Base-by-base conservation (phyloP, 2,797 vertebrate species). In the Sus cebifrons region DNA sequence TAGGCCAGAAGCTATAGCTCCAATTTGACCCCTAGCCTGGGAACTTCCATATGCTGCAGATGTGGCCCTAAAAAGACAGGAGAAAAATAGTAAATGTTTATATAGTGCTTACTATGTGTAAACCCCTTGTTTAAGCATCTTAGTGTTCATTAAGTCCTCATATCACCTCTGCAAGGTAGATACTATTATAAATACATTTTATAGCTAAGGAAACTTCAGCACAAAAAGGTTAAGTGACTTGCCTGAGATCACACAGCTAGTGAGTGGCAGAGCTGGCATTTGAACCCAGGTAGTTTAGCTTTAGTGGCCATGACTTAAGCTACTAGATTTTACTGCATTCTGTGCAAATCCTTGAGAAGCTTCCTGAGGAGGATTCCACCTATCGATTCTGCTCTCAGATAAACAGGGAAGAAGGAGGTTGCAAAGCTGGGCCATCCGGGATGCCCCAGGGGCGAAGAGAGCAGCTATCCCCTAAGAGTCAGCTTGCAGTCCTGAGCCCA, bases 171-270 rank as follows among this genome's bases (percentile, higher is more conserved):
- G 6, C n/a, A 86, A 14, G 15, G 8, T n/a, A 71, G 58, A 11
- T 56, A 29, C 60, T 75, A 62, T 17, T 32, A 85, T 52, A 82
- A 82, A 86, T 70, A 68, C 32, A 91, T 49, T 92, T 82, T n/a
- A 71, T 12, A 84, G 71, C 44, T 62, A 78, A 81, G 23, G 82
- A 81, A 94, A 40, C 3, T 78, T 77, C n/a, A 79, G 27, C 75
- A 94, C 93, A 96, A 91, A 96, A 62, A 89, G 49, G 65, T 71
- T 91, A 49, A 29, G 10, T 77, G 40, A 23, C 49, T 91, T 91
- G 52, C 23, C 91, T 65, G 36, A 82, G 54, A 64, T 94, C 86
- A 91, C 86, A 94, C 11, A 96, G 82, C 64, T 70, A 52, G 13
- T 18, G 15, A 87, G 18, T 17, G 16, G 15, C 70, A 86, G 60